phyloP scores from a whole-genome alignment of 2,797 vertebrate species.

The Coendou prehensilis region DNA sequence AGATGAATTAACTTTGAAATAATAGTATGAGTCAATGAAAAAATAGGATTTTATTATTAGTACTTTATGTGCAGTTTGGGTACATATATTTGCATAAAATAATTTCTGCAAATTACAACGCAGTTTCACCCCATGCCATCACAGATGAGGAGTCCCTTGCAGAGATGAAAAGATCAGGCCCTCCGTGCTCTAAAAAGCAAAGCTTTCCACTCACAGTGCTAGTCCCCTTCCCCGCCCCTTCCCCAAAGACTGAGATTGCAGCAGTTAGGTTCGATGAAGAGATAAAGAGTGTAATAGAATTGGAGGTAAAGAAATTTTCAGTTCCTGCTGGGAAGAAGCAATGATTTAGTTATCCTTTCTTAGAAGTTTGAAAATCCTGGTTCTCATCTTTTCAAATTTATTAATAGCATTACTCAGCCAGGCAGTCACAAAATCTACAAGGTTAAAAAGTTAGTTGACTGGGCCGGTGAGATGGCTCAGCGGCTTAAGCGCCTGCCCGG shows the following conservation, averaged over 20 bases:
- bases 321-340: slow-evolving; percentile 34
- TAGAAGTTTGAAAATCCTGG: slow-evolving; percentile 47
- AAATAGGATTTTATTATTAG: slow-evolving; percentile 21
- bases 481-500: no score
- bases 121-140: neutral
- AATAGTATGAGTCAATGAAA: neutral
- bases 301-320: slow-evolving; percentile 52
- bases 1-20: slow-evolving; percentile 19
- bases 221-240: neutral
- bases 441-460: slow-evolving; percentile 74
- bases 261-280: neutral
- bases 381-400: slow-evolving; percentile 50
- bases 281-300: neutral
- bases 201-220: neutral
- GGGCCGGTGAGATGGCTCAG: no score
- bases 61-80: neutral
- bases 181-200: slow-evolving; percentile 19
- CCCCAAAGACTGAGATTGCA: neutral
- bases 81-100: slow-evolving; percentile 24
- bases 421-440: slow-evolving; percentile 69
- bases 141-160: neutral
- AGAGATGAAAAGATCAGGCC: neutral
- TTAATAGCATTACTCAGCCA: slow-evolving; percentile 62
- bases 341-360: neutral
- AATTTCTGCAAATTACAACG: neutral